Percentiles rank a stretch among this genome's conserved stretches.
These are phyloP conservation scores for Drosophila persimilis DNA, from an alignment of 1,140 invertebrate genomes.

Conservation along the genomic window DNA sequence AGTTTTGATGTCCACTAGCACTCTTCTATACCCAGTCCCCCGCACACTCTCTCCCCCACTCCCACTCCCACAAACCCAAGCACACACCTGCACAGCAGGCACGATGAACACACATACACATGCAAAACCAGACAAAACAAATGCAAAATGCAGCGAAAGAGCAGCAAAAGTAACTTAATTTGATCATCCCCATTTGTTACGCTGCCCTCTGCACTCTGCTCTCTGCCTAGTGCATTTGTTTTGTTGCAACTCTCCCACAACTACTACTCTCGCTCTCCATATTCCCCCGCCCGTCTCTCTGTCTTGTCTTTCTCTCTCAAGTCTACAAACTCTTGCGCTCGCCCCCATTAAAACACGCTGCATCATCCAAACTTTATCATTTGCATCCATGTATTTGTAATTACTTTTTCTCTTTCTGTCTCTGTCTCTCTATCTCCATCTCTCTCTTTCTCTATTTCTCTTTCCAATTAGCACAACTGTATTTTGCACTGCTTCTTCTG, in stretches of 20 bases:
- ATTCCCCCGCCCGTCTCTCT: slow-evolving; percentile 29
- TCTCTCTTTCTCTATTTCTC: slow-evolving; percentile 1
- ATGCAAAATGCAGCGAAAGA: slow-evolving; percentile 23
- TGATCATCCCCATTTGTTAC: slow-evolving; percentile 1
- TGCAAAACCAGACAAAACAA: slow-evolving; percentile 30
- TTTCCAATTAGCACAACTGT: slow-evolving; percentile 62
- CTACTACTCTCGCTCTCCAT: slow-evolving; percentile 31
- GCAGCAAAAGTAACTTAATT: slow-evolving; percentile 9
- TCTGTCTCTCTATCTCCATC: background rate
- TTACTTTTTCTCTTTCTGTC: slow-evolving; percentile 14
- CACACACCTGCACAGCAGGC: slow-evolving; percentile 22
- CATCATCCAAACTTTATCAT: slow-evolving; percentile 69
- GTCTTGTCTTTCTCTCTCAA: slow-evolving; percentile 35
- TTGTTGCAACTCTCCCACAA: slow-evolving; percentile 36
- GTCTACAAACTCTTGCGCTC: slow-evolving; percentile 46
- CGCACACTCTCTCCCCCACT: background rate
- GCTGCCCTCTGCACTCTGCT: slow-evolving; percentile 1
- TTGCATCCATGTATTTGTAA: slow-evolving; percentile 61
- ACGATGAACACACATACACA: slow-evolving; percentile 46
- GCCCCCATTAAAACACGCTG: slow-evolving; percentile 54
- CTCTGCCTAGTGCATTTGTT: slow-evolving; percentile 29
- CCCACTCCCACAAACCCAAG: slow-evolving; percentile 2
- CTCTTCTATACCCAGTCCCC: slow-evolving; percentile 34
- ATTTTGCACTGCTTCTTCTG: slow-evolving; percentile 47
- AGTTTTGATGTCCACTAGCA: slow-evolving; percentile 59